Percentiles rank a stretch among this genome's conserved stretches.
phyloP scores from a whole-genome alignment of 2,888 invertebrate species.

The Ceraclea dissimilis region DNA sequence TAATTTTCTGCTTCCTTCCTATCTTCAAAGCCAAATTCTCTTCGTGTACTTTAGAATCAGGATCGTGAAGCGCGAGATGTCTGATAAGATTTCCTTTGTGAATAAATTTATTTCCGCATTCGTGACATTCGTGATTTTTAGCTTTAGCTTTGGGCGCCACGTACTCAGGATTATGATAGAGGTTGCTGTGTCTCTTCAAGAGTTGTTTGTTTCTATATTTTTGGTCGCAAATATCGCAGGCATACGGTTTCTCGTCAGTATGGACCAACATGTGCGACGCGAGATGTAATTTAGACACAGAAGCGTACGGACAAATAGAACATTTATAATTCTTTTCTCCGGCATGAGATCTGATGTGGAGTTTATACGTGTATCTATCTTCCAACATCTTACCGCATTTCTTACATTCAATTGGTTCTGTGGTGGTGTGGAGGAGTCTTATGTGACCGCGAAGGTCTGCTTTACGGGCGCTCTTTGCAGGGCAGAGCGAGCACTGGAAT shows the following conservation, averaged over 20 bases:
- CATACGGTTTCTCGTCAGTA: constrained; percentile 89
- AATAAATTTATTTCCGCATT: constrained; percentile 65
- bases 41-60: constrained; percentile 68
- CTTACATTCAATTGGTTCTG: constrained; percentile 85
- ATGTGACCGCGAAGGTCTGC: constrained; percentile 94
- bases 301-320: constrained; percentile 88
- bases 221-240: constrained; percentile 81
- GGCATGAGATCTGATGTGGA: constrained; percentile 70
- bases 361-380: constrained; percentile 77
- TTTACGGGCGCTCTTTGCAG: constrained; percentile 93
- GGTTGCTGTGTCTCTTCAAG: constrained; percentile 80
- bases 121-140: constrained; percentile 86
- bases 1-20: constrained; percentile 55
- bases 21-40: constrained; percentile 68
- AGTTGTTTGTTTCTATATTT: constrained; percentile 88
- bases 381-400: constrained; percentile 88
- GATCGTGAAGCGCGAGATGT: constrained; percentile 87
- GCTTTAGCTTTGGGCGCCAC: constrained; percentile 81
- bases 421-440: constrained; percentile 90
- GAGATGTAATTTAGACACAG: constrained; percentile 84
- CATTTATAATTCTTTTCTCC: constrained; percentile 96
- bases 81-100: constrained; percentile 90
- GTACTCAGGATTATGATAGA: constrained; percentile 88
- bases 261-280: constrained; percentile 94
- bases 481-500: constrained; percentile 90